Base-by-base conservation (phyloP, 1,140 invertebrate species). In the Trachelipus rathkii region DNA sequence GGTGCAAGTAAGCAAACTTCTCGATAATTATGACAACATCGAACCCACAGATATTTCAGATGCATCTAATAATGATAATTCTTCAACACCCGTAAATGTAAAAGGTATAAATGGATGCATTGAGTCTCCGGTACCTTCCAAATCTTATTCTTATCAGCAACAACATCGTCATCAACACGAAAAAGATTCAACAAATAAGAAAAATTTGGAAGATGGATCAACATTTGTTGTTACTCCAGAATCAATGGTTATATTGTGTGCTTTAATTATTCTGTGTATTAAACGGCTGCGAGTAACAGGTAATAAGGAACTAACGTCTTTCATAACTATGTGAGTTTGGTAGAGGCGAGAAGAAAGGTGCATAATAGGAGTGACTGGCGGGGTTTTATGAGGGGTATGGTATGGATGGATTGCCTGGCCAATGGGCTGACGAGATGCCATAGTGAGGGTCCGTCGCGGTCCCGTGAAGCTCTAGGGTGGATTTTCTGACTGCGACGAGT, bases 191-290 rank as follows among this genome's bases (percentile, higher is more conserved):
- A 21, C 77, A 23, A 43, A 60, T 66, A 66, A 71, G n/a, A 66
- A 19, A 60, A 13, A 19, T 15, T 13, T 60, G 7, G 13, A 44
- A 66, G 71, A 78, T 21, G 44, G 23, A 0, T 23, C 45, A 33
- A 10, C 19, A 13, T 73, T 76, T 43, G 73, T 43, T 33, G 33
- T 78, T 13, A 78, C 77, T 9, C 74, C 77, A 19, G 77, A 78
- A 69, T 72, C 74, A 23, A 76, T 78, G 77, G 71, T 78, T 19
- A 43, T 33, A 15, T 72, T 78, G n/a, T 78, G 77, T 19, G 72
- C 77, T 24, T 74, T 78, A 19, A 46, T 78, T 24, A 68, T 53
- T 24, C 23, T 78, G 13, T 78, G 77, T 53, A 76, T 46, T n/a
- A 50, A 76, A 45, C 75, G 77, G 71, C 71, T 78, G 10, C 66